These are phyloP conservation scores for Malurus elegans DNA, from an alignment of 2,113 vertebrate species.

Conservation along the genomic window DNA sequence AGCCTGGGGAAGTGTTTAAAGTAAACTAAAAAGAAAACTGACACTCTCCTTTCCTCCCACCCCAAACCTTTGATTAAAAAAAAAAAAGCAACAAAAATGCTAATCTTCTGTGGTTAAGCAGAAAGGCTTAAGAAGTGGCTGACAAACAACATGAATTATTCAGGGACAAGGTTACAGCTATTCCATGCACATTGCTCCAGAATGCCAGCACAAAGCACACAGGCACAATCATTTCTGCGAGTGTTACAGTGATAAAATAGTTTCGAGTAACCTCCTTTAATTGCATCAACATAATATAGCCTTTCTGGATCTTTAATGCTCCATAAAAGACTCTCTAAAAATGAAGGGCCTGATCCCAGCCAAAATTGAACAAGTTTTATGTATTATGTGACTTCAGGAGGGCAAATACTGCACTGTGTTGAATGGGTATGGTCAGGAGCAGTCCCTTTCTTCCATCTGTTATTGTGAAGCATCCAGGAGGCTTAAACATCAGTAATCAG, in stretches of 20 bases:
- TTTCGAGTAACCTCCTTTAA: neutral
- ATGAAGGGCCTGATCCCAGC: neutral
- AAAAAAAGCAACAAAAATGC: conserved; percentile 50
- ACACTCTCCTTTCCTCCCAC: neutral
- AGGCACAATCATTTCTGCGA: conserved; percentile 39
- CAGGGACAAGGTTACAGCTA: conserved; percentile 45
- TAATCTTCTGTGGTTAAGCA: conserved; percentile 69
- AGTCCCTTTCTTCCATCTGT: neutral
- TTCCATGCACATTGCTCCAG: conserved; percentile 37
- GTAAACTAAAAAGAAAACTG: conserved; percentile 32
- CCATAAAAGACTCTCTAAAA: neutral
- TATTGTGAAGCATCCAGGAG: neutral
- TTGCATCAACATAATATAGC: neutral
- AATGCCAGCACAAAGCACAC: neutral
- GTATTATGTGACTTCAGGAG: neutral
- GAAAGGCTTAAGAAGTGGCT: conserved; percentile 62
- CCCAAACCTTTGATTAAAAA: conserved; percentile 65
- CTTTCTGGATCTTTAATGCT: neutral
- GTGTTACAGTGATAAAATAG: neutral
- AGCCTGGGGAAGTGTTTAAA: conserved; percentile 58
- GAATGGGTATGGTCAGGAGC: neutral
- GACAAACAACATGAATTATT: conserved; percentile 75
- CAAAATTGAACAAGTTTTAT: neutral
- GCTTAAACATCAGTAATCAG: neutral
- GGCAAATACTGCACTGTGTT: neutral